Conservation (phyloP, 35 echinoderm and acorn worm species). For the Apostichopus japonicus region DNA sequence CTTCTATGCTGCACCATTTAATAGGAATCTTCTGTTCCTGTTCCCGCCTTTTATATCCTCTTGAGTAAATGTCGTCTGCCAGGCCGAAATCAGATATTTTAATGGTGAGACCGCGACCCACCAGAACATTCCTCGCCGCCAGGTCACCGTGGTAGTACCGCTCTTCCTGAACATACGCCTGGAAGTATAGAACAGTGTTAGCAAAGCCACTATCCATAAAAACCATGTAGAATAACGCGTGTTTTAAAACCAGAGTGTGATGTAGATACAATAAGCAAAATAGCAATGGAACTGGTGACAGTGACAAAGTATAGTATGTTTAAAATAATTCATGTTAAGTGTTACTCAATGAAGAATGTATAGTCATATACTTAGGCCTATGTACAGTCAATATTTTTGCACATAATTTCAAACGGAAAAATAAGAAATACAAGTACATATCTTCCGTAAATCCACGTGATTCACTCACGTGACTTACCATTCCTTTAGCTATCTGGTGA, state of each 20-base stretch:
- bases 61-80: constrained; percentile 56
- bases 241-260: neutral
- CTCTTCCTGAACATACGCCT: constrained; percentile 35
- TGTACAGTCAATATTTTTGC: no score
- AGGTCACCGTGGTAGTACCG: constrained; percentile 51
- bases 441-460: no score
- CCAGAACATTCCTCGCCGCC: constrained; percentile 58
- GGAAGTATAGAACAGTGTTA: neutral
- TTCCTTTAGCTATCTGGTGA: constrained; percentile 63
- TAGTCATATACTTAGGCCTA: no score
- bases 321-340: no score
- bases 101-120: constrained; percentile 17
- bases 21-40: constrained; percentile 56
- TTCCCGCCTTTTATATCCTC: constrained; percentile 35
- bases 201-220: no score
- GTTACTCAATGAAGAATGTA: no score
- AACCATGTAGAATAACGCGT: neutral
- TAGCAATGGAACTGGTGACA: no score
- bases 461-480: constrained; percentile 34
- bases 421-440: neutral
- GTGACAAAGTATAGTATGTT: no score
- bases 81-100: constrained; percentile 65
- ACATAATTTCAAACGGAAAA: neutral
- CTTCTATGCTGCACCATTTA: constrained; percentile 58
- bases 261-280: neutral